phyloP scores from a whole-genome alignment of 1,140 invertebrate species.

The Eumeta japonica region DNA sequence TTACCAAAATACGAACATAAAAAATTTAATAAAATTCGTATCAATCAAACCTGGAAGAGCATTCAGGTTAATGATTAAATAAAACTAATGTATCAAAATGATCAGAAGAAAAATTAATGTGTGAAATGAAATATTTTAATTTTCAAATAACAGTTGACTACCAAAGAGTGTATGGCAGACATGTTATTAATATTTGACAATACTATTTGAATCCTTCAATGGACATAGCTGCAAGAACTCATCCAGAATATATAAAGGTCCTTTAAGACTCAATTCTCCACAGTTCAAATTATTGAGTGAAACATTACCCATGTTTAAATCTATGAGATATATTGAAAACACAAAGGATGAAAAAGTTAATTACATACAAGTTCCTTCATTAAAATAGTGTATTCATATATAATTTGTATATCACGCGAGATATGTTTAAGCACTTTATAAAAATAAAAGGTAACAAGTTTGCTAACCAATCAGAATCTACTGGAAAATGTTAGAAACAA shows the following conservation, averaged over 20 bases:
- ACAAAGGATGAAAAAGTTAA: not conserved
- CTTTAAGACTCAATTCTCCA: not conserved
- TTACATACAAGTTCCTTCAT: not conserved
- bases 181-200: too few species aligned
- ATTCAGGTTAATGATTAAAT: too few species aligned
- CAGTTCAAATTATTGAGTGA: not conserved
- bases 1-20: too few species aligned
- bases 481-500: not conserved
- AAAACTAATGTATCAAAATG: too few species aligned
- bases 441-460: not conserved
- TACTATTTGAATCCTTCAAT: slow-evolving; percentile 1
- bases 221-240: not conserved
- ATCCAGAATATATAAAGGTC: not conserved
- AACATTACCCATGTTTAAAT: not conserved
- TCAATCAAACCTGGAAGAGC: too few species aligned
- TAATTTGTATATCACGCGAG: not conserved
- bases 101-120: too few species aligned
- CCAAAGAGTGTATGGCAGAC: too few species aligned
- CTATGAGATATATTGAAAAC: not conserved
- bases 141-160: too few species aligned
- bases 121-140: too few species aligned
- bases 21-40: too few species aligned
- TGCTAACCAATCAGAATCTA: not conserved
- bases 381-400: not conserved
- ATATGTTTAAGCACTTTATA: not conserved